Percentiles rank a stretch among this genome's conserved stretches.
Evolutionary conservation across 2,113 vertebrate species (phyloP).

Genomic region (Cervus canadensis): DNA sequence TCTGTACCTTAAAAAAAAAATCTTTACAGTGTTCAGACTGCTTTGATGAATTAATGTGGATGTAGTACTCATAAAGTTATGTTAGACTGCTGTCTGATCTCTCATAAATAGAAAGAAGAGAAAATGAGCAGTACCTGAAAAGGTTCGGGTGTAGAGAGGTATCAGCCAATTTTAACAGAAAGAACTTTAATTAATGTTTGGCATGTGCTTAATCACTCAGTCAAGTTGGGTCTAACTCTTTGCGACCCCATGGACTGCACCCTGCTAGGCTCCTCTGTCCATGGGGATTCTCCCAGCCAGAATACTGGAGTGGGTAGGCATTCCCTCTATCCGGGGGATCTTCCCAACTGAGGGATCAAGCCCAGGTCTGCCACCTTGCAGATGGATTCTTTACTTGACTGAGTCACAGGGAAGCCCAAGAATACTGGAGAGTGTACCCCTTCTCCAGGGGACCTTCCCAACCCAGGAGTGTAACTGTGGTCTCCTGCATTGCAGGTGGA

Average conservation of each 20-base stretch:
- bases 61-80: neutral
- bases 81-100: neutral
- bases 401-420: neutral
- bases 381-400: neutral
- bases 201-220: neutral
- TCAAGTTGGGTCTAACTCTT: neutral
- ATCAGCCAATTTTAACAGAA: conserved; percentile 28
- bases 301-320: neutral
- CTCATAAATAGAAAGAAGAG: neutral
- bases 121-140: neutral
- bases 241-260: neutral
- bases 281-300: neutral
- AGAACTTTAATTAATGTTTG: neutral
- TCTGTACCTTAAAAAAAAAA: neutral
- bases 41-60: neutral
- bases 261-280: neutral
- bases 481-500: neutral
- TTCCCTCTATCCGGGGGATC: neutral
- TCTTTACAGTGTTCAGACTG: neutral
- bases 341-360: neutral
- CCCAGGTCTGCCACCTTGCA: neutral
- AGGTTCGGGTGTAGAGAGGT: neutral
- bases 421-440: neutral
- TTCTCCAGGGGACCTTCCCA: neutral
- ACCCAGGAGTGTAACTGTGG: neutral